Conservation (phyloP, 2,113 vertebrate species). For the Apodemus sylvaticus region DNA sequence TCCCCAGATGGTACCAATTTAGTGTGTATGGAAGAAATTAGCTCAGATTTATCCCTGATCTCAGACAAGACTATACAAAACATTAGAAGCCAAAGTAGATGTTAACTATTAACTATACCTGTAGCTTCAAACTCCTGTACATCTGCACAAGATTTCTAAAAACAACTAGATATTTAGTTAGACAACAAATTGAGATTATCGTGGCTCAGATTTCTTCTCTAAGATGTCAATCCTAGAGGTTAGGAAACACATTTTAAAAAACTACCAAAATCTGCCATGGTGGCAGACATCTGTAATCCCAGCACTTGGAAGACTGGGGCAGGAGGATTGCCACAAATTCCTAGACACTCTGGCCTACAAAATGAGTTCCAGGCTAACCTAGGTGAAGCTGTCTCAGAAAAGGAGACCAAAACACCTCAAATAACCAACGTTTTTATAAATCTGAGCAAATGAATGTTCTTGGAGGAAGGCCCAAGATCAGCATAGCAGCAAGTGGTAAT, state of each 20-base stretch:
- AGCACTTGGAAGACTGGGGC: neutral
- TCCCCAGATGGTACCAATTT: neutral
- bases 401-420: neutral
- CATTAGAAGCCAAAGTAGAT: neutral
- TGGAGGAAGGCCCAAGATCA: neutral
- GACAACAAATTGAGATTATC: neutral
- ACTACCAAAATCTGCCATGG: neutral
- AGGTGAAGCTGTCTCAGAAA: neutral
- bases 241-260: neutral
- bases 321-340: neutral
- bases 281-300: neutral
- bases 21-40: neutral
- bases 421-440: too few relatives aligned
- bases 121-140: neutral
- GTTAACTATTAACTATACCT: neutral
- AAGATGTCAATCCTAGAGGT: neutral
- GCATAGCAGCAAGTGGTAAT: neutral
- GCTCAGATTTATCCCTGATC: neutral
- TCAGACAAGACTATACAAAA: neutral
- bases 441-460: neutral
- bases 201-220: neutral
- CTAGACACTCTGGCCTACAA: neutral
- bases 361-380: neutral
- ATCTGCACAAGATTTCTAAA: neutral
- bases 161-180: neutral